A percentile compares a stretch with the other conserved stretches of the same genome.
These are phyloP conservation scores for Mugil cephalus DNA, from an alignment of 2,113 vertebrate genomes.

Conservation along the genomic window DNA sequence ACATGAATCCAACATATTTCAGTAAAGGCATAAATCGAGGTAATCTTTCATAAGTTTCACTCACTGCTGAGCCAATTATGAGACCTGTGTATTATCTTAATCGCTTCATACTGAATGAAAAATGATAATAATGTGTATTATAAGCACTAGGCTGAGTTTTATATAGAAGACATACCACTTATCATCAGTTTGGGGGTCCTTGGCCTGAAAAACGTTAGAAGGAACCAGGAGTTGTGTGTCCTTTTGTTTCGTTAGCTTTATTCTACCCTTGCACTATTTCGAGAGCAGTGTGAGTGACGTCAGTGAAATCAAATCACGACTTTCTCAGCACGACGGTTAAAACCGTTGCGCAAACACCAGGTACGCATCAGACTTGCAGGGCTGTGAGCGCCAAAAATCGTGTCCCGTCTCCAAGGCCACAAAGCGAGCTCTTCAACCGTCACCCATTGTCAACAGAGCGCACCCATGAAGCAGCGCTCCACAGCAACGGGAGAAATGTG, in stretches of 20 bases:
- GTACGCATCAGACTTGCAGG: background rate
- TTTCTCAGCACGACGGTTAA: background rate
- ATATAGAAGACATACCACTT: too few relatives aligned
- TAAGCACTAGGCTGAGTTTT: too few relatives aligned
- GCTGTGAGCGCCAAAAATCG: constrained; percentile 34
- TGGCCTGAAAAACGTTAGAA: too few relatives aligned
- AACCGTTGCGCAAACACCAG: background rate
- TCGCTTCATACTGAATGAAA: too few relatives aligned
- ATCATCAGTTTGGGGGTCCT: too few relatives aligned
- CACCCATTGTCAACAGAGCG: background rate
- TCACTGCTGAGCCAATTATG: too few relatives aligned
- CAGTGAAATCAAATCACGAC: constrained; percentile 3
- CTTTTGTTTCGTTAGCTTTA: constrained; percentile 5
- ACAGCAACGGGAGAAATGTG: constrained; percentile 10
- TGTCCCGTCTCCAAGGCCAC: constrained; percentile 40
- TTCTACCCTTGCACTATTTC: constrained; percentile 34
- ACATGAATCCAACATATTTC: too few relatives aligned
- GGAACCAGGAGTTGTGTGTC: too few relatives aligned
- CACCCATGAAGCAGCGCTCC: constrained; percentile 28
- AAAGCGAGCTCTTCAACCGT: constrained; percentile 41
- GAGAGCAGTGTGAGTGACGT: constrained; percentile 24
- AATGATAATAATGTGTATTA: too few relatives aligned
- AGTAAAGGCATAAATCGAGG: too few relatives aligned
- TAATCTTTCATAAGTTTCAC: too few relatives aligned
- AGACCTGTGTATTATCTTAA: too few relatives aligned